These are phyloP conservation scores for Lepus timidus DNA, from an alignment of 2,113 vertebrate species.

Conservation along the genomic window DNA sequence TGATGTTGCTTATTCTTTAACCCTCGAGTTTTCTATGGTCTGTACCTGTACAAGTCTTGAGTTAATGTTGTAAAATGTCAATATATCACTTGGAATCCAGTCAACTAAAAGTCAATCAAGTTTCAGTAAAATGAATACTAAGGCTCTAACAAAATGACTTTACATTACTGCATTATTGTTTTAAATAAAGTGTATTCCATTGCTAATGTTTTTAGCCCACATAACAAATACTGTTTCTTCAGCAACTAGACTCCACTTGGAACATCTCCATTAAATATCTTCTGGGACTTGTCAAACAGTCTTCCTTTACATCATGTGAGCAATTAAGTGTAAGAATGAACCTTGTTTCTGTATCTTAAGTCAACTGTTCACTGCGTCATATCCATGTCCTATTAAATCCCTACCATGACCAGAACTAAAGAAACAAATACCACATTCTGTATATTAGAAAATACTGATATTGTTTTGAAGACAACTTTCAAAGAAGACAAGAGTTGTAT, in stretches of 20 bases:
- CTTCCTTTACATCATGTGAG: conserved; percentile 42
- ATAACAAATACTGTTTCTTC: conserved; percentile 46
- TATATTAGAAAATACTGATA: conserved; percentile 53
- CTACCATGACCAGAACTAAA: conserved; percentile 55
- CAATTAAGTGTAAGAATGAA: conserved; percentile 66
- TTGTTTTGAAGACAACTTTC: conserved; percentile 22
- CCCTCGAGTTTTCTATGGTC: conserved; percentile 46
- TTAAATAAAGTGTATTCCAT: conserved; percentile 60
- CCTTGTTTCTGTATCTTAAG: conserved; percentile 38
- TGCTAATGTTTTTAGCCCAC: conserved; percentile 39
- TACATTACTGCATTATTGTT: conserved; percentile 19
- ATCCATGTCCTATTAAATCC: conserved; percentile 30
- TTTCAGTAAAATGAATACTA: conserved; percentile 58
- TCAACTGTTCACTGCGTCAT: conserved; percentile 17
- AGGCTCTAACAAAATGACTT: conserved; percentile 64
- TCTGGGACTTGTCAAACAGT: conserved; percentile 61
- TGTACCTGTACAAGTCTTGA: conserved; percentile 32
- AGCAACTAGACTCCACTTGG: conserved; percentile 48
- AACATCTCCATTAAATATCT: conserved; percentile 57
- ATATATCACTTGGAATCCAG: neutral
- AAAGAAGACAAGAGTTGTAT: conserved; percentile 44
- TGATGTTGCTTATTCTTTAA: conserved; percentile 53
- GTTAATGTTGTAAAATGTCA: conserved; percentile 42
- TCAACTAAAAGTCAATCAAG: conserved; percentile 50
- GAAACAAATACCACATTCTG: conserved; percentile 28